Conservation (phyloP, 2,888 invertebrate species). For the Rhopalosiphum nymphaeae region DNA sequence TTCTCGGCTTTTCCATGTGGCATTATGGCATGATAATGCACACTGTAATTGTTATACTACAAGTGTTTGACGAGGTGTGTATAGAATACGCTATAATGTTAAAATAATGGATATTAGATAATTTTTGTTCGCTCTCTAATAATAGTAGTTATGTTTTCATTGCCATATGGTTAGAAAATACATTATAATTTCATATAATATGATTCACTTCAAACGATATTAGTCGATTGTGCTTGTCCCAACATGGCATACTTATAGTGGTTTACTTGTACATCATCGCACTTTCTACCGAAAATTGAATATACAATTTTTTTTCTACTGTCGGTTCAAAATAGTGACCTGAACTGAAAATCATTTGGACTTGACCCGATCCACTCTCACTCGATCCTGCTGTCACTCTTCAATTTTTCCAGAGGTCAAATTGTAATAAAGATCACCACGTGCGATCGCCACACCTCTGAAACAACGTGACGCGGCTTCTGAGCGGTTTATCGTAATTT, state of each 20-base stretch:
- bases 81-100: constrained; percentile 2
- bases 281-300: constrained; percentile 59
- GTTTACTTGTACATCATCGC: neutral
- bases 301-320: constrained; percentile 14
- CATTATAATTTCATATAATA: constrained; percentile 30
- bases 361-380: constrained; percentile 42
- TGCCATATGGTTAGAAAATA: constrained; percentile 47
- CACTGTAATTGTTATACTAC: constrained; percentile 32
- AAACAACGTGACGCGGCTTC: constrained; percentile 20
- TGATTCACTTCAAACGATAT: constrained; percentile 40
- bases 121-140: constrained; percentile 45
- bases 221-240: constrained; percentile 30
- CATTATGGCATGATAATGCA: neutral
- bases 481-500: constrained; percentile 18
- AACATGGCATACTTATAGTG: constrained; percentile 40
- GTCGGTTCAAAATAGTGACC: neutral
- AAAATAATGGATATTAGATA: constrained; percentile 46
- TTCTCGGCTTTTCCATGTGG: neutral
- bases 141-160: constrained; percentile 50
- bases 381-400: constrained; percentile 29
- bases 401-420: constrained; percentile 8
- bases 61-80: constrained; percentile 23
- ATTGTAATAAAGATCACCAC: constrained; percentile 10
- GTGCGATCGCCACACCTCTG: constrained; percentile 34
- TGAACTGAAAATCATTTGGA: constrained; percentile 24